phyloP scores from a whole-genome alignment of 1,140 invertebrate species.

The Thalassaphorura encarpata region DNA sequence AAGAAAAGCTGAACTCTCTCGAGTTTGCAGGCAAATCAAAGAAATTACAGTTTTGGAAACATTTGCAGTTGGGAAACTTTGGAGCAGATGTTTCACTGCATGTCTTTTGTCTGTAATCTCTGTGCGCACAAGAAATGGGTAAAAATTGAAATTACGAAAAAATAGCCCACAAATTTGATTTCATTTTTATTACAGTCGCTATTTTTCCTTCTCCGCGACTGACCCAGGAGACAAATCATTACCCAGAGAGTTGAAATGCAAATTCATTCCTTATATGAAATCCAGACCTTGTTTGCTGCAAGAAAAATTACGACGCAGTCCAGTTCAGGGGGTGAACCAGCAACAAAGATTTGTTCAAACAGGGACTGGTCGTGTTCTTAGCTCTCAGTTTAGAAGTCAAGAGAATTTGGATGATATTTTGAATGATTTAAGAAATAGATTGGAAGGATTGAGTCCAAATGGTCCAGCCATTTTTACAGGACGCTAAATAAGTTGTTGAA shows the following conservation, averaged over 20 bases:
- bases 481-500: too few species aligned
- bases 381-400: not conserved
- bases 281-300: not conserved
- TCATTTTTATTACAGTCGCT: too few species aligned
- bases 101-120: not conserved
- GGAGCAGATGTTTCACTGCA: not conserved
- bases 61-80: not conserved
- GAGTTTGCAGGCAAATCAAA: not conserved
- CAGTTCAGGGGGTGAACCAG: not conserved
- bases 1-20: not conserved
- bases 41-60: not conserved
- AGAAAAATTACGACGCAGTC: not conserved
- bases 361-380: not conserved
- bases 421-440: not conserved
- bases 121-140: not conserved
- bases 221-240: not conserved
- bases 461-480: not conserved
- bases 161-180: too few species aligned
- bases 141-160: too few species aligned
- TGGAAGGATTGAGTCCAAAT: not conserved
- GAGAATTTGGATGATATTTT: too few species aligned
- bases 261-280: not conserved
- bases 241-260: not conserved
- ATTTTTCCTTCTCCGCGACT: not conserved
- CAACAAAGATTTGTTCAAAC: not conserved